A percentile compares a stretch with the other conserved stretches of the same genome.
These are phyloP conservation scores for Uloborus diversus DNA, from an alignment of 1,140 invertebrate species.

Conservation along the genomic window DNA sequence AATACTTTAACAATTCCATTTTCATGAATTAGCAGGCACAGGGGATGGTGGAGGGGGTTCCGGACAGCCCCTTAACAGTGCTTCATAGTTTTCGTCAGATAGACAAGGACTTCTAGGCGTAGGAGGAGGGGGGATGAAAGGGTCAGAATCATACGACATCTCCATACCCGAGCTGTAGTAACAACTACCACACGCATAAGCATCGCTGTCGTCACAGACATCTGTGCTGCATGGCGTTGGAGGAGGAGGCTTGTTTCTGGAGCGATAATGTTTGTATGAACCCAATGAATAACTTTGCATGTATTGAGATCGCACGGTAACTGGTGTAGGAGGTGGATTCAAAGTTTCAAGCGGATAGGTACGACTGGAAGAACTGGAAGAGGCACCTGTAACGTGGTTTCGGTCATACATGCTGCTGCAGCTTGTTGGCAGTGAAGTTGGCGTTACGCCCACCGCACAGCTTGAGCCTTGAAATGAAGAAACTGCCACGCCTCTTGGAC, in stretches of 20 bases:
- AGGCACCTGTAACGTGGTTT: slow-evolving; percentile 81
- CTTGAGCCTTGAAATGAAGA: slow-evolving; percentile 25
- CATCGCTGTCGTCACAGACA: slow-evolving; percentile 81
- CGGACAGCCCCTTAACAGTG: slow-evolving; percentile 71
- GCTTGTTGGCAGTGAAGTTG: not conserved
- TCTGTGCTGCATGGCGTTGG: slow-evolving; percentile 95
- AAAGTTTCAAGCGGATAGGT: slow-evolving; percentile 81
- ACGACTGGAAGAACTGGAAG: slow-evolving; percentile 71
- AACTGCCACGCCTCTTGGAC: slow-evolving; percentile 3
- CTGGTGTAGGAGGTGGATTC: slow-evolving; percentile 90
- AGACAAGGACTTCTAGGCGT: slow-evolving; percentile 73
- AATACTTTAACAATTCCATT: too few species aligned
- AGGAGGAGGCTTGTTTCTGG: slow-evolving; percentile 77
- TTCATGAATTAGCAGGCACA: slow-evolving; percentile 24
- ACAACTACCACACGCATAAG: slow-evolving; percentile 57
- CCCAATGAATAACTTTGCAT: slow-evolving; percentile 21
- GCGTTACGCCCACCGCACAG: not conserved
- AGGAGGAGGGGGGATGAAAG: slow-evolving; percentile 80
- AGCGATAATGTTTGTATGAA: slow-evolving; percentile 77
- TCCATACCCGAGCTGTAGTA: slow-evolving; percentile 57
- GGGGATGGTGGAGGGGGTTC: slow-evolving; percentile 77
- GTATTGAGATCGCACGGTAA: slow-evolving; percentile 70
- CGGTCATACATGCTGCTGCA: slow-evolving; percentile 71
- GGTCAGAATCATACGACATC: slow-evolving; percentile 74
- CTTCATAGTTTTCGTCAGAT: slow-evolving; percentile 76